phyloP scores from a whole-genome alignment of 2,113 vertebrate genomes.

The Myocastor coypus region DNA sequence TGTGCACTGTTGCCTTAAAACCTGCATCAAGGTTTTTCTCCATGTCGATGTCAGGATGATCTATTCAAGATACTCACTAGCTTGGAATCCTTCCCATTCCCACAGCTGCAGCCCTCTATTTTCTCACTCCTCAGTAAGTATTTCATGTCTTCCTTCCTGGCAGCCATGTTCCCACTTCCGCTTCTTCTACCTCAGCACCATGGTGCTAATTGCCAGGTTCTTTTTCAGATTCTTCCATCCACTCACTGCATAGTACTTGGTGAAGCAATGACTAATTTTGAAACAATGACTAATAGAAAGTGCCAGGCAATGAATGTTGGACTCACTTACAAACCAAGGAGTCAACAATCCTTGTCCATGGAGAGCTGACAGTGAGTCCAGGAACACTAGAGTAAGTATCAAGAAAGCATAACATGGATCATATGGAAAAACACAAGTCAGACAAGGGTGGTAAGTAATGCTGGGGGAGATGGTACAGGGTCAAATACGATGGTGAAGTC shows the following conservation, averaged over 20 bases:
- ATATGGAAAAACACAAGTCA: not conserved
- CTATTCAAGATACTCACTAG: not conserved
- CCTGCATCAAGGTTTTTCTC: not conserved
- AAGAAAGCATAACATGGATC: not conserved
- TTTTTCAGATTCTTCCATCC: not conserved
- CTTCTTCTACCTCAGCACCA: not conserved
- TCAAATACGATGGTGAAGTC: not conserved
- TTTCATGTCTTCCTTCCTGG: not conserved
- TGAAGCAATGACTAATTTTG: too few relatives aligned
- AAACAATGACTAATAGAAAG: too few relatives aligned
- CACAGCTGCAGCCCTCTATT: not conserved
- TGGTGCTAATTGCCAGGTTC: too few relatives aligned
- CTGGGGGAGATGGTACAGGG: not conserved
- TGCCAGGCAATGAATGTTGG: not conserved
- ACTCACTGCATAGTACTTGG: not conserved
- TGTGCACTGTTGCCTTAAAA: not conserved
- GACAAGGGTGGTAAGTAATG: not conserved
- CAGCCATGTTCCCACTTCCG: not conserved
- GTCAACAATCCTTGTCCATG: not conserved
- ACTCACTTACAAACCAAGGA: slow-evolving; percentile 18
- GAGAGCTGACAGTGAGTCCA: not conserved
- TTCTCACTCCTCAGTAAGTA: not conserved
- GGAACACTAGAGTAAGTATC: not conserved
- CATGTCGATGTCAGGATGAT: not conserved
- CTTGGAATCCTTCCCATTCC: not conserved